These are phyloP conservation scores for Clarias batrachus DNA, from an alignment of 2,113 vertebrate species.

Conservation along the genomic window DNA sequence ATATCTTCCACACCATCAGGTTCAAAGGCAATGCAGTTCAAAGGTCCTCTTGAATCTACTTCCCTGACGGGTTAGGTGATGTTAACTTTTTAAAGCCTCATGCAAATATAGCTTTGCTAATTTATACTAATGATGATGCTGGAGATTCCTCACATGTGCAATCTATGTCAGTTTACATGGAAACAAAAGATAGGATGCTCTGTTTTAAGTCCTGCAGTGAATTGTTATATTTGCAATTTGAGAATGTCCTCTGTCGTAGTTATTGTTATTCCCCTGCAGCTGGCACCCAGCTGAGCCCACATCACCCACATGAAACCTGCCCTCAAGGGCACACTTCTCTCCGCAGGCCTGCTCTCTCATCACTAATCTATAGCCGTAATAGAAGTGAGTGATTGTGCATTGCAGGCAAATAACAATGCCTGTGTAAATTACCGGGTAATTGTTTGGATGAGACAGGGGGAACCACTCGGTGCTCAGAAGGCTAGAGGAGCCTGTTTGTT, in stretches of 20 bases:
- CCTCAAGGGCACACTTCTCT: slow-evolving; percentile 37
- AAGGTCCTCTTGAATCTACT: background rate
- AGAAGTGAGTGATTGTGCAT: slow-evolving; percentile 9
- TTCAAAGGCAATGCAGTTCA: slow-evolving; percentile 8
- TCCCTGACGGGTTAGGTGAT: slow-evolving; percentile 4
- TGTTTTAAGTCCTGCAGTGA: background rate
- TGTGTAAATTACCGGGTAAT: slow-evolving; percentile 44
- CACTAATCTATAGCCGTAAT: slow-evolving; percentile 28
- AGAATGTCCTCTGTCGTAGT: slow-evolving; percentile 22
- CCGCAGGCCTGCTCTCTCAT: slow-evolving; percentile 24
- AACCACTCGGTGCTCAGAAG: slow-evolving; percentile 33
- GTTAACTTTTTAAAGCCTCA: background rate
- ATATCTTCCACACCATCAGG: background rate
- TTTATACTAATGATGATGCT: background rate
- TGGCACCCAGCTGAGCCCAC: slow-evolving; percentile 27
- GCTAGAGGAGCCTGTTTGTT: slow-evolving; percentile 47
- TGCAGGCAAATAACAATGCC: slow-evolving; percentile 32
- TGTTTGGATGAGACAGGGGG: slow-evolving; percentile 23
- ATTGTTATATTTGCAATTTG: background rate
- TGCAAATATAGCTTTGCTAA: background rate
- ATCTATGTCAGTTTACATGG: background rate
- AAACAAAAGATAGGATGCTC: background rate
- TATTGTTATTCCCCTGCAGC: slow-evolving; percentile 23
- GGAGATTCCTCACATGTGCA: background rate
- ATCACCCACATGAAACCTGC: slow-evolving; percentile 32